Percentiles rank a stretch among this genome's conserved stretches.
These are phyloP conservation scores for Slavum lentiscoides DNA, from an alignment of 2,888 invertebrate genomes.

Conservation along the genomic window DNA sequence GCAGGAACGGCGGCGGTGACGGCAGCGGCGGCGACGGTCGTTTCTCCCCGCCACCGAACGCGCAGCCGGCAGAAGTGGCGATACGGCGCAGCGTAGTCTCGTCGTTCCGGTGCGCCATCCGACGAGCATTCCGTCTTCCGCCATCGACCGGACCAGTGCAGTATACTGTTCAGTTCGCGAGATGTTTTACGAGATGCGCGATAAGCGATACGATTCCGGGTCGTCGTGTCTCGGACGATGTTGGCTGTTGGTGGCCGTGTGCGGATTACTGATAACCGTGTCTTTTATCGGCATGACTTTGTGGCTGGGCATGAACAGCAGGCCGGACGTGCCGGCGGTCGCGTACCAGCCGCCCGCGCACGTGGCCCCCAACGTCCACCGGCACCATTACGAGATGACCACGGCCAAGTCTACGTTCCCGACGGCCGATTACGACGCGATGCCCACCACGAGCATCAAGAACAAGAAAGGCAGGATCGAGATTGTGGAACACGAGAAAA, in stretches of 20 bases:
- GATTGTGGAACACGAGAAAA: conserved; percentile 53
- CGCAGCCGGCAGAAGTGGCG: not conserved
- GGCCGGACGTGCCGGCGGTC: conserved; percentile 52
- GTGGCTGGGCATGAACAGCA: conserved; percentile 57
- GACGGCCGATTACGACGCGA: conserved; percentile 53
- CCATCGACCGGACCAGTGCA: conserved; percentile 20
- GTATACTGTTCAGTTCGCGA: conserved; percentile 2
- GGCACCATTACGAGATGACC: conserved; percentile 45
- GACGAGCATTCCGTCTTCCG: conserved; percentile 45
- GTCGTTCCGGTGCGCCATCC: conserved; percentile 37
- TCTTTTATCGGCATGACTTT: conserved; percentile 57
- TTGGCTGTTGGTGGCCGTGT: conserved; percentile 57
- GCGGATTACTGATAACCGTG: conserved; percentile 57
- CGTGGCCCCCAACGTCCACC: conserved; percentile 51
- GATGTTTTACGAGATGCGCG: conserved; percentile 56
- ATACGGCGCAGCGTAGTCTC: too few relatives aligned
- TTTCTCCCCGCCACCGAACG: conserved; percentile 19
- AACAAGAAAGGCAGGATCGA: conserved; percentile 55
- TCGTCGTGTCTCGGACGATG: conserved; percentile 58
- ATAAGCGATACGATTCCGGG: conserved; percentile 54
- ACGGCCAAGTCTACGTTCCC: conserved; percentile 26
- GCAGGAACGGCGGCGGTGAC: not conserved
- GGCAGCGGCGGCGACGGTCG: not conserved
- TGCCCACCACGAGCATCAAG: conserved; percentile 54
- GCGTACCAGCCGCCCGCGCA: conserved; percentile 37